Base-by-base conservation (phyloP, 2,797 vertebrate species). In the Coilia nasus region DNA sequence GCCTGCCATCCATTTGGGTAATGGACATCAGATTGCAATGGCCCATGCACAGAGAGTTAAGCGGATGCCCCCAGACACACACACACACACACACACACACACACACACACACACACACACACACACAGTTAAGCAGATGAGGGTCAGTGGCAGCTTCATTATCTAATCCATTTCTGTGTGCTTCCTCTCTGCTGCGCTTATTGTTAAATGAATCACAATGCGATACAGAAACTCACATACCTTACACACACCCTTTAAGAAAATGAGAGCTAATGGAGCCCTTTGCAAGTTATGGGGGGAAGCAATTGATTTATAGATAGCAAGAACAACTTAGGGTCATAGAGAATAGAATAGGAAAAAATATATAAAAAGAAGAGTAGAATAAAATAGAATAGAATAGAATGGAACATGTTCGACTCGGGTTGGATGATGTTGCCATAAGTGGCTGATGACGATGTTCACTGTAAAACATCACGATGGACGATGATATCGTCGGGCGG, bases 1-100 rank as follows among this genome's bases (percentile, higher is more conserved):
- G 64, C 64, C 25, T 96, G 93, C 93, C 96, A 96, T 96, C 96
- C 96, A 97, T 97, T 98, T 98, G 94, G 94, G 94, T 98, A 98
- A 98, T 97, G 96, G 97, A 96, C 94, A 94, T 94, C 91, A 91
- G 90, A 95, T 96, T 96, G 96, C 96, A 97, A 92, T 92, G 92
- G 90, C 91, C 93, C n/a, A n/a, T 41, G 35, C 89, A 93, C 94
- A 92, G 93, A 92, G 93, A 95, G 94, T 95, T 94, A 93, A 96
- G 93, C 92, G 94, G 93, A 95, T 5, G 35, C 35, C 35, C 35
- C 5, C 35, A 41, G 35, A 41, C 35, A 41, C 35, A 41, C 35
- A 41, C 35, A 41, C 35, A 41, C 35, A 41, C 35, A 41, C 35
- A 41, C 35, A 41, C 35, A 41, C 5, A 41, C n/a, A n/a, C n/a